phyloP scores from a whole-genome alignment of 2,113 vertebrate genomes.

The Crotophaga sulcirostris region DNA sequence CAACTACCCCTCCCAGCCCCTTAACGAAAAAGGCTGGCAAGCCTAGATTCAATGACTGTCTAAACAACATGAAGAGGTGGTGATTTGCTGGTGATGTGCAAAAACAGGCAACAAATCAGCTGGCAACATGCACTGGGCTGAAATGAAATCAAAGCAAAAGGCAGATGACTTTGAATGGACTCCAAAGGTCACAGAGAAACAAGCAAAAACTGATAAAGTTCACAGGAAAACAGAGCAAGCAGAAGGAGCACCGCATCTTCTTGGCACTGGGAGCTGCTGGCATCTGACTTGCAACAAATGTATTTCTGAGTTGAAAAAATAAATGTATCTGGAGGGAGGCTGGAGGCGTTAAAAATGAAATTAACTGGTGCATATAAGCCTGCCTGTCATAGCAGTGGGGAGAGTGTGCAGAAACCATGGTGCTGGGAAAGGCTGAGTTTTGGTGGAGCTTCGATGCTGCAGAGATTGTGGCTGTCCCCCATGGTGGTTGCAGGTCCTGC shows the following conservation, averaged over 20 bases:
- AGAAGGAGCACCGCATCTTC: slow-evolving; percentile 43
- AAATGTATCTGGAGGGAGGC: slow-evolving; percentile 26
- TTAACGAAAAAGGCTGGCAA: slow-evolving; percentile 53
- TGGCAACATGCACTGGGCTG: background rate
- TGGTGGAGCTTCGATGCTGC: background rate
- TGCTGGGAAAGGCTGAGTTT: background rate
- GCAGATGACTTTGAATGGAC: slow-evolving; percentile 57
- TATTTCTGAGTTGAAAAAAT: slow-evolving; percentile 7
- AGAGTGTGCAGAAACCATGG: background rate
- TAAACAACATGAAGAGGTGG: slow-evolving; percentile 59
- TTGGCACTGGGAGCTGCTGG: slow-evolving; percentile 31
- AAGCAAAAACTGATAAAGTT: slow-evolving; percentile 44
- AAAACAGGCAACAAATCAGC: slow-evolving; percentile 58
- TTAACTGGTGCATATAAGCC: background rate
- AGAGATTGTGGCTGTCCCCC: background rate
- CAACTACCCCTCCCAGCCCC: slow-evolving; percentile 40
- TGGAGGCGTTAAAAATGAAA: slow-evolving; percentile 7
- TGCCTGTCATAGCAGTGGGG: background rate
- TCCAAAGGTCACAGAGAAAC: slow-evolving; percentile 59
- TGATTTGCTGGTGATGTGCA: slow-evolving; percentile 56
- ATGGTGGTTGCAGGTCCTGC: background rate
- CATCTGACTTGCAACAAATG: slow-evolving; percentile 11
- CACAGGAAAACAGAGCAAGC: slow-evolving; percentile 34
- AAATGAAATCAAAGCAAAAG: slow-evolving; percentile 51
- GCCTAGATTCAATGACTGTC: slow-evolving; percentile 48